Conservation (phyloP, 2,113 vertebrate species). For the Pachyramphus minor region DNA sequence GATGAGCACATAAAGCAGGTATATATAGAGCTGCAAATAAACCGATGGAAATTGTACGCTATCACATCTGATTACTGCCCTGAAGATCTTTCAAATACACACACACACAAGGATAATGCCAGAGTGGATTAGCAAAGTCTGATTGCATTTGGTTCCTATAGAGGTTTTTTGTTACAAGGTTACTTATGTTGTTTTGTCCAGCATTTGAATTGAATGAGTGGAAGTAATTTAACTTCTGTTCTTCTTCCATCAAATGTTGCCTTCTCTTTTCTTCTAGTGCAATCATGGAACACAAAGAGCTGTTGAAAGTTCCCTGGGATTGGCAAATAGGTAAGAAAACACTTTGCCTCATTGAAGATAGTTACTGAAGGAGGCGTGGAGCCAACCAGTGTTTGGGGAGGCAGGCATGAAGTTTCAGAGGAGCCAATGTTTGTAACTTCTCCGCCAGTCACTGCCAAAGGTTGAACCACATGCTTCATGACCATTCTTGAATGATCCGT, state of each 20-base stretch:
- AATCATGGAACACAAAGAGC: constrained; percentile 96
- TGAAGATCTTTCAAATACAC: neutral
- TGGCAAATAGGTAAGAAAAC: constrained; percentile 92
- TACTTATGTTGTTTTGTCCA: constrained; percentile 19
- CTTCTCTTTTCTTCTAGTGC: constrained; percentile 79
- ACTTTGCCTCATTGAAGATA: neutral
- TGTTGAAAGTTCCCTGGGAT: constrained; percentile 93
- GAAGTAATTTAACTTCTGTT: constrained; percentile 13
- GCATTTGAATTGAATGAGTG: neutral
- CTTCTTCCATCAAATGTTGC: neutral
- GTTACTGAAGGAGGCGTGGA: neutral
- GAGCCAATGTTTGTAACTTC: neutral
- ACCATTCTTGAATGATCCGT: constrained; percentile 6
- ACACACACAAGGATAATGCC: neutral
- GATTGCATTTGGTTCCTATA: neutral
- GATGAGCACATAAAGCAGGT: neutral
- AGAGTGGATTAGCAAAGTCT: constrained; percentile 7
- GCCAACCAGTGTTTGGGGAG: neutral
- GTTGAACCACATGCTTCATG: neutral
- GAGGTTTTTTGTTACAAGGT: neutral
- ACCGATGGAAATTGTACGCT: neutral
- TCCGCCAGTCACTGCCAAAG: neutral
- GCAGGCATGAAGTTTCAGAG: neutral
- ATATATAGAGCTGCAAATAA: neutral
- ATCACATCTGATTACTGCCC: neutral